Percentiles rank a stretch among this genome's conserved stretches.
Evolutionary conservation across 2,888 invertebrate genomes (phyloP).

Genomic region (Rambutsinella grinnellia): DNA sequence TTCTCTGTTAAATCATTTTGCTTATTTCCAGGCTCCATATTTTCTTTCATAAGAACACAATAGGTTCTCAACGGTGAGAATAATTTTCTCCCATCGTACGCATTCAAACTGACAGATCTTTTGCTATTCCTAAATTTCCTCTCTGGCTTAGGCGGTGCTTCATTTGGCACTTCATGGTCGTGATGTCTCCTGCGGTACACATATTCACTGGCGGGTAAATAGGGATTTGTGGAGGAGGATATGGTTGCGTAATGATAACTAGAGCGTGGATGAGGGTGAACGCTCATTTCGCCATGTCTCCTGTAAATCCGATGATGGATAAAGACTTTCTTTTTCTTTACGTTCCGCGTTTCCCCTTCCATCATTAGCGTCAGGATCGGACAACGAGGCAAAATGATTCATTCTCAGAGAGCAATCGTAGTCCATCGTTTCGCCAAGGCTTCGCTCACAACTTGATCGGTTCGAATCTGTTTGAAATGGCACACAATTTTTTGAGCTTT

Average conservation of each 20-base stretch:
- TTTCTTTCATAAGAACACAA: slow-evolving; percentile 63
- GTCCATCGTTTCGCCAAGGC: slow-evolving; percentile 64
- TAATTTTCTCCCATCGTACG: slow-evolving; percentile 62
- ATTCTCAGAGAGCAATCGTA: slow-evolving; percentile 60
- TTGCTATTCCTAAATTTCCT: slow-evolving; percentile 56
- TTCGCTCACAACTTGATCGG: slow-evolving; percentile 65
- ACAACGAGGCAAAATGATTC: slow-evolving; percentile 48
- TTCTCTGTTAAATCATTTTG: slow-evolving; percentile 4
- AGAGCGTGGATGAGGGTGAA: slow-evolving; percentile 18
- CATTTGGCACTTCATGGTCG: slow-evolving; percentile 34
- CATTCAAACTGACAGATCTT: slow-evolving; percentile 64
- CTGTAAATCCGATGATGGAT: slow-evolving; percentile 1
- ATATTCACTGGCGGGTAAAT: slow-evolving; percentile 49
- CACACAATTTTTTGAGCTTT: slow-evolving; percentile 14
- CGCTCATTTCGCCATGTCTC: slow-evolving; percentile 3
- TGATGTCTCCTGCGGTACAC: slow-evolving; percentile 41
- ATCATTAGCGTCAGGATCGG: slow-evolving; percentile 45
- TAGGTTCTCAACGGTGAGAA: slow-evolving; percentile 65
- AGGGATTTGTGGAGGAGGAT: slow-evolving; percentile 43
- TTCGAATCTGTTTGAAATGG: slow-evolving; percentile 59
- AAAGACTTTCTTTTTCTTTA: not conserved
- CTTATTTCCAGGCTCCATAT: slow-evolving; percentile 53
- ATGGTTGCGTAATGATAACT: slow-evolving; percentile 39
- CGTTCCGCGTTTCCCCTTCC: slow-evolving; percentile 45
- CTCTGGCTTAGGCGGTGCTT: slow-evolving; percentile 62